A percentile compares a stretch with the other conserved stretches of the same genome.
phyloP scores from a whole-genome alignment of 2,797 vertebrate species.

The Alfaro cultratus region DNA sequence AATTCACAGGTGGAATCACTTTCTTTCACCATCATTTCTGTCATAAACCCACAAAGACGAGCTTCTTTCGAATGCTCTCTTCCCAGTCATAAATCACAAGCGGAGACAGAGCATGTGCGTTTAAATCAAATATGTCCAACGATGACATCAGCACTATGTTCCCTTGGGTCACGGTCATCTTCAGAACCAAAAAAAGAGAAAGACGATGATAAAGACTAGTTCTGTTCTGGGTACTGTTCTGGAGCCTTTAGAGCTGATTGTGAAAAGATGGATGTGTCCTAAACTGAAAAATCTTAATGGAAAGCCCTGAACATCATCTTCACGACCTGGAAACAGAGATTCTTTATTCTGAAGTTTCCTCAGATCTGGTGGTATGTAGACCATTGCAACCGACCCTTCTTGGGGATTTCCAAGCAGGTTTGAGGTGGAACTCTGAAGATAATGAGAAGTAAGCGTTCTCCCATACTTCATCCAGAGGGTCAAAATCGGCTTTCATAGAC shows the following conservation, averaged over 20 bases:
- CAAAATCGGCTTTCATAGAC: too few species aligned
- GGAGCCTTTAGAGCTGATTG: neutral
- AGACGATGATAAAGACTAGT: neutral
- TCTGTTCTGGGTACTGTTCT: neutral
- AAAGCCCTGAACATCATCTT: constrained; percentile 1
- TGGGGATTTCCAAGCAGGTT: neutral
- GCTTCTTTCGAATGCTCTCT: neutral
- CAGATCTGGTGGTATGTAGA: neutral
- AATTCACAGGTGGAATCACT: neutral
- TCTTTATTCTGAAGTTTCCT: neutral
- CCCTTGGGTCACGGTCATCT: neutral
- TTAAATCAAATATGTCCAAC: neutral
- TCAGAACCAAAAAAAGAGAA: neutral
- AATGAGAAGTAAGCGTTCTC: neutral
- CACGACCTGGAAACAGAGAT: neutral
- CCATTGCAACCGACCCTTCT: neutral
- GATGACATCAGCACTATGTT: too few species aligned
- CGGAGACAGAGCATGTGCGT: neutral
- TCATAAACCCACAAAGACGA: neutral
- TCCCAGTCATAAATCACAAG: neutral
- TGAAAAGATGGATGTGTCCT: neutral
- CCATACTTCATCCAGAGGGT: too few species aligned
- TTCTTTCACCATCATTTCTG: neutral
- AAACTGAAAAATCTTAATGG: neutral
- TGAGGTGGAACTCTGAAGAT: neutral